These are phyloP conservation scores for Colletes gigas DNA, from an alignment of 1,140 invertebrate species.

Conservation along the genomic window DNA sequence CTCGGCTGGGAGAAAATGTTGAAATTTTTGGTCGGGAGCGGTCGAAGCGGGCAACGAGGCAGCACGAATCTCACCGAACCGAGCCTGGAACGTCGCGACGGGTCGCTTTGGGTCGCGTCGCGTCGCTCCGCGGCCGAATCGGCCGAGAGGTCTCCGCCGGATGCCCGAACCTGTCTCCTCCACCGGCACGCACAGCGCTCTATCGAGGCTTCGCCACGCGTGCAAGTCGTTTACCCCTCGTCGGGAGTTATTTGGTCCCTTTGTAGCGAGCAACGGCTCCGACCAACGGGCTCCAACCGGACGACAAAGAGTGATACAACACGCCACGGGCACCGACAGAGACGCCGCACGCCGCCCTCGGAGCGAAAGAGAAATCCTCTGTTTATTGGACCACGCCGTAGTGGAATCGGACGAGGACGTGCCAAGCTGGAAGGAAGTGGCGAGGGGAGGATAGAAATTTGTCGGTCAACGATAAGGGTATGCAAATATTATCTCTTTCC, in stretches of 20 bases:
- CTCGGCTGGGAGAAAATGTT: not conserved
- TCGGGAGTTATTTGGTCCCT: slow-evolving; percentile 66
- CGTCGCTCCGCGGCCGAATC: slow-evolving; percentile 34
- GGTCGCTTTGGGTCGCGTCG: not conserved
- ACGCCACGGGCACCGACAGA: not conserved
- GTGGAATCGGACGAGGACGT: not conserved
- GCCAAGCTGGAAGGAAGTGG: too few species aligned
- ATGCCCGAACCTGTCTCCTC: slow-evolving; percentile 55
- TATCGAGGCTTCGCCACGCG: slow-evolving; percentile 58
- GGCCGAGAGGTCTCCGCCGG: slow-evolving; percentile 49
- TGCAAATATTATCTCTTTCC: not conserved
- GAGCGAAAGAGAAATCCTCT: too few species aligned
- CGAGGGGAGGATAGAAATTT: slow-evolving; percentile 10
- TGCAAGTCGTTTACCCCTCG: slow-evolving; percentile 70
- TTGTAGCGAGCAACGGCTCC: slow-evolving; percentile 51
- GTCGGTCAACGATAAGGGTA: not conserved
- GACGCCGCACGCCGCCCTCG: too few species aligned
- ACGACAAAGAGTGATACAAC: slow-evolving; percentile 41
- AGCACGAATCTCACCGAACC: not conserved
- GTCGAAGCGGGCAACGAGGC: not conserved
- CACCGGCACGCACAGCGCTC: slow-evolving; percentile 45
- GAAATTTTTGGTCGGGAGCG: not conserved
- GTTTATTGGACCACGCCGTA: slow-evolving; percentile 26
- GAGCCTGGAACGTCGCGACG: slow-evolving; percentile 2
- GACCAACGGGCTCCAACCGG: slow-evolving; percentile 38